A percentile compares a stretch with the other conserved stretches of the same genome.
These are phyloP conservation scores for Platycheirus albimanus DNA, from an alignment of 2,888 invertebrate species.

Conservation along the genomic window DNA sequence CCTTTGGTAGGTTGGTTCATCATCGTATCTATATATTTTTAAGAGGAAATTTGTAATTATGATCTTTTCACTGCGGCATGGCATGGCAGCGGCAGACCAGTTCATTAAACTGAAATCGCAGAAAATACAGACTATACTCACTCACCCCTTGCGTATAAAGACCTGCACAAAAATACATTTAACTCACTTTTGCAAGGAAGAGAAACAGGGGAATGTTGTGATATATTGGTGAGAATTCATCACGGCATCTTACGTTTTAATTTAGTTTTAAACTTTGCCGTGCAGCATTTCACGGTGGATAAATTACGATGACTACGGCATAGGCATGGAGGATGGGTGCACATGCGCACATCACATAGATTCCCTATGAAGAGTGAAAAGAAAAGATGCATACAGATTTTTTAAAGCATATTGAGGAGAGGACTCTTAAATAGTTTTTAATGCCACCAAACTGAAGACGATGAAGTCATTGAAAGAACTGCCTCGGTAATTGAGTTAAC, in stretches of 20 bases:
- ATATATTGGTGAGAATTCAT: constrained; percentile 73
- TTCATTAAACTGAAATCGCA: constrained; percentile 70
- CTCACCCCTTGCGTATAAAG: no score
- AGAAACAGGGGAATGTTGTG: constrained; percentile 46
- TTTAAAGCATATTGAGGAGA: constrained; percentile 7
- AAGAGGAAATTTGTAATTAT: constrained; percentile 72
- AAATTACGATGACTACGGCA: constrained; percentile 37
- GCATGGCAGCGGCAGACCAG: no score
- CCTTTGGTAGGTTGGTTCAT: constrained; percentile 28
- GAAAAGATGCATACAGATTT: not conserved
- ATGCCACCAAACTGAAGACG: constrained; percentile 63
- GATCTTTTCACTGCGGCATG: constrained; percentile 70
- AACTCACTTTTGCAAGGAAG: not conserved
- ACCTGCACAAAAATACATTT: constrained; percentile 31
- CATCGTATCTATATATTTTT: constrained; percentile 63
- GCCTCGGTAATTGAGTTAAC: constrained; percentile 70
- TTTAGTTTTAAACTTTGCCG: constrained; percentile 72
- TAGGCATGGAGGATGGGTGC: not conserved
- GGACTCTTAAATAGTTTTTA: constrained; percentile 72
- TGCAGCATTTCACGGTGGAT: constrained; percentile 59
- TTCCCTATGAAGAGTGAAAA: constrained; percentile 46
- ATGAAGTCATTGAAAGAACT: constrained; percentile 69
- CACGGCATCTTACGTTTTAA: constrained; percentile 73
- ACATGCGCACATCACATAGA: constrained; percentile 20
- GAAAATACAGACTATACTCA: constrained; percentile 20